A percentile compares a stretch with the other conserved stretches of the same genome.
phyloP scores from a whole-genome alignment of 2,113 vertebrate genomes.

The Oncorhynchus gorbuscha region DNA sequence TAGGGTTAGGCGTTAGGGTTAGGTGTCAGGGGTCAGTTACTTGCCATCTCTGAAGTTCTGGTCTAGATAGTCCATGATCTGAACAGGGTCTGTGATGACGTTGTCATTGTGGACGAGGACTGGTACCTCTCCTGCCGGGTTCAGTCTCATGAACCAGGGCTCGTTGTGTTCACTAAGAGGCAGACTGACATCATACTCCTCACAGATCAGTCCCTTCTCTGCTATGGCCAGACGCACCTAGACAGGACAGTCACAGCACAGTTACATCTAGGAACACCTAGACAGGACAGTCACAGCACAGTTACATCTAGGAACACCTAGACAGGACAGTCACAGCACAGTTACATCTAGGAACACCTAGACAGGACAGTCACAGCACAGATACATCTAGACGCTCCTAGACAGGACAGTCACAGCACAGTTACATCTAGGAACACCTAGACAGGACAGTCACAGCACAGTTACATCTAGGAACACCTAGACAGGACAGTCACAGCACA shows the following conservation, averaged over 20 bases:
- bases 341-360: no score
- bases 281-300: no score
- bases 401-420: no score
- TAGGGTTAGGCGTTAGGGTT: no score
- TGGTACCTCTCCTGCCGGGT: conserved; percentile 92
- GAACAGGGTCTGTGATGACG: conserved; percentile 90
- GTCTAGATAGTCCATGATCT: conserved; percentile 95
- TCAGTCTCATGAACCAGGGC: conserved; percentile 97
- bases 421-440: no score
- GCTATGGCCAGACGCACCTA: conserved; percentile 91
- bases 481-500: no score
- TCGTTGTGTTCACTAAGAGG: conserved; percentile 97
- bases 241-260: no score
- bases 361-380: no score
- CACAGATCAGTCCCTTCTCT: conserved; percentile 88
- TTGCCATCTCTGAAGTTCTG: conserved; percentile 89
- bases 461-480: no score
- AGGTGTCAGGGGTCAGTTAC: conserved; percentile 1
- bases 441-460: no score
- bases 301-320: conserved; percentile 38
- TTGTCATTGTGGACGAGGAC: conserved; percentile 87
- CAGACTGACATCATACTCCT: conserved; percentile 92
- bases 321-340: neutral
- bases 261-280: no score
- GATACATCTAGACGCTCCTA: no score